phyloP scores from a whole-genome alignment of 30 jellyfish, hydroid and myxozoan genomes.

The Chrysaora quinquecirrha region DNA sequence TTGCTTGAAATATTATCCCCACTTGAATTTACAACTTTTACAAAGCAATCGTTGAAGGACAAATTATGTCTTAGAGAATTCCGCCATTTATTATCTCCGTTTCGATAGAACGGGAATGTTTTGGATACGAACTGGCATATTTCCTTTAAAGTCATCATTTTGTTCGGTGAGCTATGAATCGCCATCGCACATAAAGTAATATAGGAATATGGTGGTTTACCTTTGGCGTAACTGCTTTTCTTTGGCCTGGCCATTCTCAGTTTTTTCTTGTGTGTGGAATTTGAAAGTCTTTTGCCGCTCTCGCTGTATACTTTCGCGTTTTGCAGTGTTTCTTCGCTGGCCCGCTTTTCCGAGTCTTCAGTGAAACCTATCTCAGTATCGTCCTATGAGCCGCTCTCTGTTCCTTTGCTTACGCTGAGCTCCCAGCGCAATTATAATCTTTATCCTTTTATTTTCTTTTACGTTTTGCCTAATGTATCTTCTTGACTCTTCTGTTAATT shows the following conservation, averaged over 20 bases:
- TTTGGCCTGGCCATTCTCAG: constrained; percentile 48
- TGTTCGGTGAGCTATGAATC: constrained; percentile 46
- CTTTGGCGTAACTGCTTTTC: constrained; percentile 47
- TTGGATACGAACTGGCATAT: constrained; percentile 47
- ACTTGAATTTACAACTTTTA: constrained; percentile 4
- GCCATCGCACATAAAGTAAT: constrained; percentile 59
- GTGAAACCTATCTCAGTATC: too few relatives aligned
- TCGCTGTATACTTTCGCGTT: too few relatives aligned
- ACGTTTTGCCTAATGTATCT: too few relatives aligned
- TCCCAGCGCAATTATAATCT: too few relatives aligned
- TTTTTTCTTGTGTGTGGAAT: neutral
- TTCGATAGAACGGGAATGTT: constrained; percentile 29
- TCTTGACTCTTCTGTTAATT: too few relatives aligned
- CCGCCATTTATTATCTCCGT: constrained; percentile 42
- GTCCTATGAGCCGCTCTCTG: too few relatives aligned
- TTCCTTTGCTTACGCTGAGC: too few relatives aligned
- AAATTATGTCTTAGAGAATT: constrained; percentile 57
- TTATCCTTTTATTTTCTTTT: too few relatives aligned
- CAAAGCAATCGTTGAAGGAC: constrained; percentile 66
- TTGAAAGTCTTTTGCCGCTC: too few relatives aligned
- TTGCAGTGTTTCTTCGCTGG: too few relatives aligned
- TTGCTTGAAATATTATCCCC: constrained; percentile 8
- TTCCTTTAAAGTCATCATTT: constrained; percentile 54
- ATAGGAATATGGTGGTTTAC: constrained; percentile 51
- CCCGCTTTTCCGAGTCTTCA: too few relatives aligned